Evolutionary conservation across 1,140 invertebrate species (phyloP).

Genomic region (Caenorhabditis brenneri): DNA sequence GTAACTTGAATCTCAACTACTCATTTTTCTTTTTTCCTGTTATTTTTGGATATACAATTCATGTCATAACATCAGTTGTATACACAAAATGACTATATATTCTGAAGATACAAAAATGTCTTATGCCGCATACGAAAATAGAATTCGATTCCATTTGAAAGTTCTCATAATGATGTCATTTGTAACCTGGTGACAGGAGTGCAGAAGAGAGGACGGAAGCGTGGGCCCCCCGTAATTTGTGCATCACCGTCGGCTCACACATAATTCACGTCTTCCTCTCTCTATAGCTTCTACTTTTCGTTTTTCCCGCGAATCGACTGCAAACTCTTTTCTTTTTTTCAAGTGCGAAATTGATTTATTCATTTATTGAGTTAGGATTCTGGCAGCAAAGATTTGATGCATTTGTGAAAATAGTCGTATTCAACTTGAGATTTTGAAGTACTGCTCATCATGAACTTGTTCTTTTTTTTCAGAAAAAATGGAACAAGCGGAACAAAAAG

Average conservation of each 20-base stretch:
- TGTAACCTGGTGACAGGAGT: constrained; percentile 15
- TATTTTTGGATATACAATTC: no score
- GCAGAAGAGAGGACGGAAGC: not conserved
- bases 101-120: no score
- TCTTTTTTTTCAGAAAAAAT: constrained; percentile 16
- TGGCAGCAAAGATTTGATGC: no score
- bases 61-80: no score
- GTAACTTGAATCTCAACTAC: not conserved
- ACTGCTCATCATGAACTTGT: no score
- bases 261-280: constrained; percentile 36
- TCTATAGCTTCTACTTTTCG: constrained; percentile 10
- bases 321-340: not conserved
- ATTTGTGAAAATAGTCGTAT: no score
- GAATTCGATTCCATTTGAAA: not conserved
- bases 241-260: constrained; percentile 23
- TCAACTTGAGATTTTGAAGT: no score
- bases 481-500: constrained; percentile 18
- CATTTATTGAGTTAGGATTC: no score
- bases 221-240: constrained; percentile 25
- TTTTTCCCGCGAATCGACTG: no score
- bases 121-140: no score
- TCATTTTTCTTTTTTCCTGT: not conserved
- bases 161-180: constrained; percentile 33
- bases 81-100: no score
- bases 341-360: not conserved